Evolutionary conservation across 2,113 vertebrate genomes (phyloP).

Genomic region (Phalacrocorax pelagicus): DNA sequence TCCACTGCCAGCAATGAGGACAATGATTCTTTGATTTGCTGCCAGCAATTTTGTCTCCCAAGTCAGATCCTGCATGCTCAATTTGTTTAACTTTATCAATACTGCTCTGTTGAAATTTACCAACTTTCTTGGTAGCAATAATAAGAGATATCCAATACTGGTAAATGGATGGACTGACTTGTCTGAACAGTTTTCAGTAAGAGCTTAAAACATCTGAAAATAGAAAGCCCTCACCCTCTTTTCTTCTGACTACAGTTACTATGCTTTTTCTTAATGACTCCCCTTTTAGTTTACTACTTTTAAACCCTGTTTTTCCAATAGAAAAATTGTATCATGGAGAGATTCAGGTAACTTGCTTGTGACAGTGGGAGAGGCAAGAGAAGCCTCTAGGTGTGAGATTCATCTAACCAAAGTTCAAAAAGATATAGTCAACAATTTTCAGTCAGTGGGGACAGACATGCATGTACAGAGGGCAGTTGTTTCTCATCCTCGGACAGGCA

Average conservation of each 20-base stretch:
- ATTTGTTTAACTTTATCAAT: slow-evolving; percentile 27
- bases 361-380: neutral
- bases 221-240: neutral
- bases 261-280: neutral
- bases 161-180: neutral
- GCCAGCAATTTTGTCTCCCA: neutral
- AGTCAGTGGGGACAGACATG: neutral
- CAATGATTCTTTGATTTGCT: slow-evolving; percentile 42
- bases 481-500: neutral
- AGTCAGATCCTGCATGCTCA: neutral
- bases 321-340: neutral
- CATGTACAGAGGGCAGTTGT: neutral
- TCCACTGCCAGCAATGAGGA: slow-evolving; percentile 49
- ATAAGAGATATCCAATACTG: neutral
- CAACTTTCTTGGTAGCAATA: neutral
- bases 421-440: neutral
- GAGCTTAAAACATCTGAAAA: neutral
- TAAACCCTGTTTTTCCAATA: neutral
- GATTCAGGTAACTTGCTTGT: neutral
- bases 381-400: neutral
- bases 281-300: neutral
- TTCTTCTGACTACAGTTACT: neutral
- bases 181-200: neutral
- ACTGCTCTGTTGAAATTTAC: neutral
- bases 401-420: neutral